A percentile compares a stretch with the other conserved stretches of the same genome.
phyloP scores from a whole-genome alignment of 2,113 vertebrate genomes.

The Crotophaga sulcirostris region DNA sequence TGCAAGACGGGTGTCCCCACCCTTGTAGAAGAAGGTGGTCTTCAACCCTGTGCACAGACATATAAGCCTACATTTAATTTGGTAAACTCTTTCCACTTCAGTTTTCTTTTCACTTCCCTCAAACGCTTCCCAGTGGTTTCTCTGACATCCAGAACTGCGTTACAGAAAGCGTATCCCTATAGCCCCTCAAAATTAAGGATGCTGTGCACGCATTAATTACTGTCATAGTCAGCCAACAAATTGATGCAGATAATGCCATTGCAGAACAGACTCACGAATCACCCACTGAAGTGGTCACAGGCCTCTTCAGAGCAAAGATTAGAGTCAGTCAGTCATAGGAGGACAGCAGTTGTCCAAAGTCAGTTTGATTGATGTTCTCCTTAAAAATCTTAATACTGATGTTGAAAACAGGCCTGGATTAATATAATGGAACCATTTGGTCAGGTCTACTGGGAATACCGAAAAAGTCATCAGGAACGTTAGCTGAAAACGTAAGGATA shows the following conservation, averaged over 20 bases:
- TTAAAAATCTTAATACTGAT: background rate
- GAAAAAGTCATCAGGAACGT: background rate
- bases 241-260: background rate
- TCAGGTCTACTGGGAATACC: background rate
- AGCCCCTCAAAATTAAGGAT: background rate
- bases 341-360: background rate
- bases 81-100: background rate
- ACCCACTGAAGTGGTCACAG: background rate
- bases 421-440: background rate
- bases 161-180: background rate
- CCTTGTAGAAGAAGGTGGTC: background rate
- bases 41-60: background rate
- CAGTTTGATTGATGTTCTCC: background rate
- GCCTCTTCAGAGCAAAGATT: background rate
- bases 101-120: background rate
- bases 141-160: background rate
- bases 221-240: background rate
- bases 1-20: background rate
- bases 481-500: background rate
- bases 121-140: background rate
- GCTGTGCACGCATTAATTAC: background rate
- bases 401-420: background rate
- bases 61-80: background rate
- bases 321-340: background rate
- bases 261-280: background rate